phyloP scores from a whole-genome alignment of 2,113 vertebrate genomes.

The Labrus mixtus region DNA sequence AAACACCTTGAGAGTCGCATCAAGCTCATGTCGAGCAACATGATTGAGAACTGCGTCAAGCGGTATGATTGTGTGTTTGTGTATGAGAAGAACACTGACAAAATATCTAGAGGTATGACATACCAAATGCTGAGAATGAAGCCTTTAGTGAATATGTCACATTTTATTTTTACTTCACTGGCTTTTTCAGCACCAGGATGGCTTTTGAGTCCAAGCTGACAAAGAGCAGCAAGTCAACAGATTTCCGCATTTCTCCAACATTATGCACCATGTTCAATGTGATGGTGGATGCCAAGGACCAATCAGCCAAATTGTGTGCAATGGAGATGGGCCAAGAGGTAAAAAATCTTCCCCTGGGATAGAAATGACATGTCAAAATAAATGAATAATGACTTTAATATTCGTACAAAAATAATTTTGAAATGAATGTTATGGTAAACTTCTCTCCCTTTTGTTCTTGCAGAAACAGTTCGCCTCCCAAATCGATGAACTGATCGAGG shows the following conservation, averaged over 20 bases:
- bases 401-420: background rate
- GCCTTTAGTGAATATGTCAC: constrained; percentile 17
- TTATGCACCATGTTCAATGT: constrained; percentile 99
- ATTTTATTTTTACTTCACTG: constrained; percentile 55
- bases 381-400: background rate
- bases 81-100: background rate
- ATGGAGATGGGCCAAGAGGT: constrained; percentile 99
- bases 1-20: constrained; percentile 97
- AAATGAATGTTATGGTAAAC: background rate
- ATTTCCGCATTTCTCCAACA: constrained; percentile 98
- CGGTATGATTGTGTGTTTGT: constrained; percentile 82
- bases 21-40: constrained; percentile 98
- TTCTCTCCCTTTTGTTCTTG: background rate
- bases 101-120: background rate
- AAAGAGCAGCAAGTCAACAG: constrained; percentile 99
- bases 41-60: constrained; percentile 99
- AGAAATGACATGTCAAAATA: background rate
- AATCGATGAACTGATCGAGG: constrained; percentile 99
- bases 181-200: constrained; percentile 93
- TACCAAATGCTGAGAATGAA: constrained; percentile 20
- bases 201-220: constrained; percentile 98
- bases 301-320: constrained; percentile 98
- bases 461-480: constrained; percentile 98
- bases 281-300: constrained; percentile 99
- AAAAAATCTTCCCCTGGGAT: constrained; percentile 62